Percentiles rank a stretch among this genome's conserved stretches.
phyloP scores from a whole-genome alignment of 64 coral and sea anemone genomes.

The Actinia tenebrosa region DNA sequence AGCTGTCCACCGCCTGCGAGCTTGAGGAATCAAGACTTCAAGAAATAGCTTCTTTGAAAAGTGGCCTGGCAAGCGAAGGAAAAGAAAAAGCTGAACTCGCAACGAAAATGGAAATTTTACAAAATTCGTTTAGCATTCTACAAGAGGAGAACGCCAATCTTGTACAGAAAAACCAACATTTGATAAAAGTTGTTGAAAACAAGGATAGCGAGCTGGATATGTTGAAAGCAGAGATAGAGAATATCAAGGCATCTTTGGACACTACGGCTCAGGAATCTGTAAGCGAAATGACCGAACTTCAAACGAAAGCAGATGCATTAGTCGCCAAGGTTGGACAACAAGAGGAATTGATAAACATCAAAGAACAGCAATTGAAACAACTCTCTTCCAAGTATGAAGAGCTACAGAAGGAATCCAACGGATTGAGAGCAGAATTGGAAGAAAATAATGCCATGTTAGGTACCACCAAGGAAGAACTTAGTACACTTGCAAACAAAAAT shows the following conservation, averaged over 20 bases:
- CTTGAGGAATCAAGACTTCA: constrained; percentile 31
- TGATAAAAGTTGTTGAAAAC: constrained; percentile 28
- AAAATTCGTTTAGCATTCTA: constrained; percentile 18
- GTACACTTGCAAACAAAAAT: background rate
- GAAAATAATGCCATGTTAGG: background rate
- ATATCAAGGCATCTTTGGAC: constrained; percentile 11
- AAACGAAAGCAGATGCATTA: background rate
- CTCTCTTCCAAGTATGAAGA: background rate
- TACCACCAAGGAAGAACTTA: background rate
- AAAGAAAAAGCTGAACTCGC: constrained; percentile 45
- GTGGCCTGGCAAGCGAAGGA: background rate
- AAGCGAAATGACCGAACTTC: constrained; percentile 6
- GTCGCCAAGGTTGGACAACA: background rate
- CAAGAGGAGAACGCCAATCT: constrained; percentile 29
- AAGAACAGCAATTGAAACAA: background rate
- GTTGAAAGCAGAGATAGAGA: background rate
- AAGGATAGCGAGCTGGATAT: constrained; percentile 33
- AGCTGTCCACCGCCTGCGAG: constrained; percentile 28
- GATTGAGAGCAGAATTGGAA: constrained; percentile 22
- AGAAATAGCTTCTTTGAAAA: constrained; percentile 22
- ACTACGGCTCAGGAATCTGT: background rate
- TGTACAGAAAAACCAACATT: constrained; percentile 48
- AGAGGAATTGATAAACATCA: background rate
- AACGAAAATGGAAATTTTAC: constrained; percentile 21
- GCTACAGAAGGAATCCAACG: constrained; percentile 19